Percentiles rank a stretch among this genome's conserved stretches.
These are phyloP conservation scores for Drosophila suzukii DNA, from an alignment of 1,140 invertebrate genomes.

Conservation along the genomic window DNA sequence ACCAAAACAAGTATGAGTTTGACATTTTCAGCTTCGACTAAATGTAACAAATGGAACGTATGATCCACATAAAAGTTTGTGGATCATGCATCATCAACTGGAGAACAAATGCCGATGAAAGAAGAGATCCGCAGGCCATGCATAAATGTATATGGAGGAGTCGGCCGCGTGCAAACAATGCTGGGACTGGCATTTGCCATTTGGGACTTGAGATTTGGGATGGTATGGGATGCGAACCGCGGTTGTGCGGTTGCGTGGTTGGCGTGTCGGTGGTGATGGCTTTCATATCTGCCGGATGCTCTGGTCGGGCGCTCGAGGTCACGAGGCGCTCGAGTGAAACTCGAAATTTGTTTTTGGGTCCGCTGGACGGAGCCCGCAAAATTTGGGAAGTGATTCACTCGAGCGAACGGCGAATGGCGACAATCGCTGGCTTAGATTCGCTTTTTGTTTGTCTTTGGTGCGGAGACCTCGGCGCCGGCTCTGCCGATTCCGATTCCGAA, in stretches of 20 bases:
- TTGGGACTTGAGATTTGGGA: neutral
- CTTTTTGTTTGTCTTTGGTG: neutral
- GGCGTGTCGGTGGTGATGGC: slow-evolving; percentile 15
- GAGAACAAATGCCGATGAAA: neutral
- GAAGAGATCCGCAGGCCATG: slow-evolving; percentile 1
- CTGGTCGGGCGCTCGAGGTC: slow-evolving; percentile 41
- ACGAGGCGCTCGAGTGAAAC: slow-evolving; percentile 54
- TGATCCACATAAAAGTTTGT: neutral
- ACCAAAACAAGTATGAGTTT: neutral
- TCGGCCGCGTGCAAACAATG: slow-evolving; percentile 27
- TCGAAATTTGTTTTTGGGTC: slow-evolving; percentile 32
- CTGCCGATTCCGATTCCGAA: slow-evolving; percentile 21
- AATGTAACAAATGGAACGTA: neutral
- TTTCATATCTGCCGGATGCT: slow-evolving; percentile 53
- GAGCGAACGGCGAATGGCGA: slow-evolving; percentile 1
- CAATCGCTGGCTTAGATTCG: slow-evolving; percentile 40
- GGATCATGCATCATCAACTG: neutral
- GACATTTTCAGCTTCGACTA: neutral
- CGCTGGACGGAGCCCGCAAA: slow-evolving; percentile 9
- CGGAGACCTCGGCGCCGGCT: slow-evolving; percentile 9
- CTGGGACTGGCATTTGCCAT: slow-evolving; percentile 9
- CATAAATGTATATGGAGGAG: slow-evolving; percentile 45
- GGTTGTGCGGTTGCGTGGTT: slow-evolving; percentile 30
- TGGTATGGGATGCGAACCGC: neutral
- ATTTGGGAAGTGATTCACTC: slow-evolving; percentile 33